Evolutionary conservation across 2,113 vertebrate species (phyloP).

Genomic region (Pygoscelis antarcticus): DNA sequence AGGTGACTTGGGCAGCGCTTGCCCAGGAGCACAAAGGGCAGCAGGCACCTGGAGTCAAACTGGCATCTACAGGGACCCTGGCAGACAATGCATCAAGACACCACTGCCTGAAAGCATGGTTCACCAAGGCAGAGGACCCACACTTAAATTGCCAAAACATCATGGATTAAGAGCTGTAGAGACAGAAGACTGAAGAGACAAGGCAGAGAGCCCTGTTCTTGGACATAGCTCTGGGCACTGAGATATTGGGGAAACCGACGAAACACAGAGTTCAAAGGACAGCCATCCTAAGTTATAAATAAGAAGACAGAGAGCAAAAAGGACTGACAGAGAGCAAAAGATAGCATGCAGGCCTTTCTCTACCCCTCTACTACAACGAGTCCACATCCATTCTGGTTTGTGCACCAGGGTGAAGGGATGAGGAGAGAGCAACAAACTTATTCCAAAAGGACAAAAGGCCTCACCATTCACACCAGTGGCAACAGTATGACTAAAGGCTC

Average conservation of each 20-base stretch:
- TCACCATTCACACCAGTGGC: background rate
- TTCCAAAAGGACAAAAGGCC: background rate
- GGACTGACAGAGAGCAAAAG: background rate
- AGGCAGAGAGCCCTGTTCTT: no score
- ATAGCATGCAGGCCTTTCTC: background rate
- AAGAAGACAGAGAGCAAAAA: background rate
- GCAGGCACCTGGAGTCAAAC: background rate
- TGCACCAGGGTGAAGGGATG: background rate
- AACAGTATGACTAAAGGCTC: background rate
- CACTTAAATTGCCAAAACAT: background rate
- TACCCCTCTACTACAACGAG: background rate
- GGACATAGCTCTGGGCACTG: background rate
- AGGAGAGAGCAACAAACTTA: background rate
- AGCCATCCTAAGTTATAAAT: background rate
- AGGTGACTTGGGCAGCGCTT: background rate
- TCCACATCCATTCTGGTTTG: background rate
- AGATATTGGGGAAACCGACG: background rate
- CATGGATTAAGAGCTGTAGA: background rate
- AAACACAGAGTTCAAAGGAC: background rate
- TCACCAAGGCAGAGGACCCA: background rate
- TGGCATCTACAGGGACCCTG: background rate
- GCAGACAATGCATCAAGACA: background rate
- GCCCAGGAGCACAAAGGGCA: background rate
- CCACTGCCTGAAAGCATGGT: accelerated
- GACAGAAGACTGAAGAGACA: background rate